These are phyloP conservation scores for Irena cyanogastra DNA, from an alignment of 2,113 vertebrate genomes.

Conservation along the genomic window DNA sequence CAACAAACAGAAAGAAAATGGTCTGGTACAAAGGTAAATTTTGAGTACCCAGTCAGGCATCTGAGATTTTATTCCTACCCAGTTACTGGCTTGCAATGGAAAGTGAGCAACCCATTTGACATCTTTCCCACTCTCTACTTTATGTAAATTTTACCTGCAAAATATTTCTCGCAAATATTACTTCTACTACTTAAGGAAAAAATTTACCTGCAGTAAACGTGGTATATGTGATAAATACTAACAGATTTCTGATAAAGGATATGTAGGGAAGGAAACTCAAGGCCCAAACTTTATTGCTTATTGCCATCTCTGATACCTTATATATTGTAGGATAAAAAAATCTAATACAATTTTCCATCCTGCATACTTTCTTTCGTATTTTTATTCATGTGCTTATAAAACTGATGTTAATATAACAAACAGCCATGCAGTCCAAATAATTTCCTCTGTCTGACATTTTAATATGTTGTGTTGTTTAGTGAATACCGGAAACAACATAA, in stretches of 20 bases:
- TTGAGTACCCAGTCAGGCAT: background rate
- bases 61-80: background rate
- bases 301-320: background rate
- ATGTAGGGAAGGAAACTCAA: background rate
- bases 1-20: background rate
- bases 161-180: background rate
- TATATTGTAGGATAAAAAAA: background rate
- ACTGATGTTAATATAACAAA: background rate
- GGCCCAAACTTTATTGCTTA: background rate
- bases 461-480: background rate
- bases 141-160: background rate
- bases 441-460: background rate
- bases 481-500: background rate
- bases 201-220: background rate
- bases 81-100: background rate
- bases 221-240: background rate
- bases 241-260: background rate
- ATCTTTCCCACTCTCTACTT: background rate
- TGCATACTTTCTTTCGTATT: background rate
- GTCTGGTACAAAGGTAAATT: background rate
- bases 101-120: background rate
- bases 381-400: background rate
- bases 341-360: background rate
- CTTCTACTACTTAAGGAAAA: background rate
- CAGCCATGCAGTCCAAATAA: background rate